These are phyloP conservation scores for Pemphigus obesinymphae DNA, from an alignment of 1,140 invertebrate genomes.

Conservation along the genomic window DNA sequence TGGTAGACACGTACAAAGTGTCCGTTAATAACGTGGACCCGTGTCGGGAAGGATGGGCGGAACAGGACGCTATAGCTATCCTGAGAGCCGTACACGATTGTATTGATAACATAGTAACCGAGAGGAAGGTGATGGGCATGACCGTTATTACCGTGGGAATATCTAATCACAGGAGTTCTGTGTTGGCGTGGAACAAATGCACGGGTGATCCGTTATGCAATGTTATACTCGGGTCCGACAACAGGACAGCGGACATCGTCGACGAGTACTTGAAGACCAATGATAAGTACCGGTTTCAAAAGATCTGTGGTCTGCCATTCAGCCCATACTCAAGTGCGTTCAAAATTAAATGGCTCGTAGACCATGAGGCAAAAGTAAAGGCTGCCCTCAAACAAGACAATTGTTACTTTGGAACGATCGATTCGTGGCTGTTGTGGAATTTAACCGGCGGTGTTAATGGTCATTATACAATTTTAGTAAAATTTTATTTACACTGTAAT, in stretches of 20 bases:
- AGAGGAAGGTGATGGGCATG: conserved; percentile 56
- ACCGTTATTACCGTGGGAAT: conserved; percentile 73
- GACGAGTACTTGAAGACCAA: conserved; percentile 52
- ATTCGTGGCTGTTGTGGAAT: conserved; percentile 89
- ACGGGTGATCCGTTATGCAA: conserved; percentile 82
- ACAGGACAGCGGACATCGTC: conserved; percentile 3
- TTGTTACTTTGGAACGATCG: conserved; percentile 90
- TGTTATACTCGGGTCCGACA: conserved; percentile 56
- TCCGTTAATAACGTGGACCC: background rate
- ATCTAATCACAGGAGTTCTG: conserved; percentile 92
- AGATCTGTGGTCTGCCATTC: conserved; percentile 83
- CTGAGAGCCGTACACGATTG: conserved; percentile 70
- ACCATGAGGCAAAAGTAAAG: conserved; percentile 77
- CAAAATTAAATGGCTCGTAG: conserved; percentile 86
- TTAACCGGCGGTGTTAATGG: background rate
- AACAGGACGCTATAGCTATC: conserved; percentile 83
- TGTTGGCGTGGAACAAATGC: conserved; percentile 81
- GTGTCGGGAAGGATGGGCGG: conserved; percentile 88
- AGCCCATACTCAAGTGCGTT: conserved; percentile 94
- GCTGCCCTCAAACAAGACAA: conserved; percentile 68
- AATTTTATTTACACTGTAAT: background rate
- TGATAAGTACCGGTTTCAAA: conserved; percentile 62
- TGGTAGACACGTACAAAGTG: background rate
- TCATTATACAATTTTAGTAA: background rate
- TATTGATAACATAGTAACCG: conserved; percentile 63